Conservation (phyloP, 2,797 vertebrate genomes). For the Centroberyx gerrardi region DNA sequence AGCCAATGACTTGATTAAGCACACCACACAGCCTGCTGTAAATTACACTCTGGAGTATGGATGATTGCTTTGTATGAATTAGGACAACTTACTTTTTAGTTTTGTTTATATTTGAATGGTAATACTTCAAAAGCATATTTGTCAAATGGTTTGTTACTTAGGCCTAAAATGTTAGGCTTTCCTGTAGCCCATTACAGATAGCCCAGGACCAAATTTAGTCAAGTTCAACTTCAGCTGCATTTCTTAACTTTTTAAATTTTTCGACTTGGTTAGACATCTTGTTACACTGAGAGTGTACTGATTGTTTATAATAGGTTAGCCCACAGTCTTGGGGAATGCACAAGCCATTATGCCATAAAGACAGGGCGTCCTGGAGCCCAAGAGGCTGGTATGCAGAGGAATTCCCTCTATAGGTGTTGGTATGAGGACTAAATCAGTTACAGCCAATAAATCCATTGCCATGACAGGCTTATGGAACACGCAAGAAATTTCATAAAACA, state of each 20-base stretch:
- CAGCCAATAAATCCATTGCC: background rate
- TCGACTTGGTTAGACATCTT: background rate
- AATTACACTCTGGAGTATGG: background rate
- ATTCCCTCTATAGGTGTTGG: conserved; percentile 5
- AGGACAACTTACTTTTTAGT: background rate
- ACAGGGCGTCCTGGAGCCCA: background rate
- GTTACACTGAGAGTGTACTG: background rate
- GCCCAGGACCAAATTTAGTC: background rate
- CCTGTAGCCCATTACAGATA: background rate
- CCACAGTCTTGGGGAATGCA: too few relatives aligned
- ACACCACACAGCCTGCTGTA: background rate
- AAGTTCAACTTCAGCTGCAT: background rate
- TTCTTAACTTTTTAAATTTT: background rate
- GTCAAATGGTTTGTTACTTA: background rate
- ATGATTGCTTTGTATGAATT: background rate
- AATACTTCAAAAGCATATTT: background rate
- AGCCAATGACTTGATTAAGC: background rate
- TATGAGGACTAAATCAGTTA: conserved; percentile 12
- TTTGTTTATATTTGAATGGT: background rate
- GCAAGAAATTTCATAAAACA: background rate
- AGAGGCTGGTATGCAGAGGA: conserved; percentile 13
- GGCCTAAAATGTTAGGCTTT: background rate
- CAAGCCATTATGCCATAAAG: background rate
- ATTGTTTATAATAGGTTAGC: too few relatives aligned
- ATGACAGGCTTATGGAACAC: background rate